Conservation (phyloP, 2,113 vertebrate genomes). For the Empidonax traillii region DNA sequence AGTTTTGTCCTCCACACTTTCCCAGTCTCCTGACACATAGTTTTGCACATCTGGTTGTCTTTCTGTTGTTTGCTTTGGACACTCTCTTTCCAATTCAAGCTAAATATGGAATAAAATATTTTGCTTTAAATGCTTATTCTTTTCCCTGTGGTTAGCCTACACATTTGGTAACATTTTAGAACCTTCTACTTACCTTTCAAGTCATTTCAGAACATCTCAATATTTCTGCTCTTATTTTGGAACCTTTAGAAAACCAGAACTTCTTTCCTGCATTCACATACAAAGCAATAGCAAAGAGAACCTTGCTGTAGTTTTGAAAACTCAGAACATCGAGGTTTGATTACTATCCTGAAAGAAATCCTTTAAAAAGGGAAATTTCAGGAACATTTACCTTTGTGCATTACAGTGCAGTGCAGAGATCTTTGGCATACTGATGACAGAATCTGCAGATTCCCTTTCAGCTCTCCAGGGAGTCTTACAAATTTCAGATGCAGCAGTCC, state of each 20-base stretch:
- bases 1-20: background rate
- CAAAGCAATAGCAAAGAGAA: background rate
- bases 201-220: background rate
- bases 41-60: background rate
- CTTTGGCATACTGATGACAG: background rate
- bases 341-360: background rate
- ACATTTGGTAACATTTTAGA: background rate
- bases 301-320: background rate
- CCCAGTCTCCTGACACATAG: background rate
- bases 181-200: background rate
- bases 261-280: background rate
- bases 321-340: background rate
- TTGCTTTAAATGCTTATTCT: background rate
- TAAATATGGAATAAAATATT: background rate
- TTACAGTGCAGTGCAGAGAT: background rate
- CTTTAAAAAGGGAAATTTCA: background rate
- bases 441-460: background rate
- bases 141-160: background rate
- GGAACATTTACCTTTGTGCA: background rate
- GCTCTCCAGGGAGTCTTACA: conserved; percentile 25
- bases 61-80: background rate
- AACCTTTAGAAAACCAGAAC: background rate
- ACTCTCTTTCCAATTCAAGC: background rate
- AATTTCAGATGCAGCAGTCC: conserved; percentile 50
- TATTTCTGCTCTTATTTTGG: background rate